Evolutionary conservation across 2,113 vertebrate species (phyloP).

Genomic region (Globicephala melas): DNA sequence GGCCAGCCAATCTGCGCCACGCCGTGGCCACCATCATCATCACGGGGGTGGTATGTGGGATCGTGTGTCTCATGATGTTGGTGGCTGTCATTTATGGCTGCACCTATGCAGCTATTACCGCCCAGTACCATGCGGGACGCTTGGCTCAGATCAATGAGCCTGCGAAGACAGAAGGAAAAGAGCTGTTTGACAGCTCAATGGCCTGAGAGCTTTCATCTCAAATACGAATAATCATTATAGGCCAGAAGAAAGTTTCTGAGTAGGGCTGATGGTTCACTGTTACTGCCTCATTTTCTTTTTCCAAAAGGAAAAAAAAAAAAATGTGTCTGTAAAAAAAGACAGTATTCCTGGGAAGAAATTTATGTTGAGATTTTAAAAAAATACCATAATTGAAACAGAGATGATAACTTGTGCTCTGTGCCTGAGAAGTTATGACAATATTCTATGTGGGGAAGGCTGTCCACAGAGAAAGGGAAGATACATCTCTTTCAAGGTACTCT

Average conservation of each 20-base stretch:
- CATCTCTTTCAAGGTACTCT: background rate
- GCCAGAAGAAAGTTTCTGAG: background rate
- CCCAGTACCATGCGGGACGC: slow-evolving; percentile 87
- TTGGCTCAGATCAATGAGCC: slow-evolving; percentile 66
- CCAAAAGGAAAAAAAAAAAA: background rate
- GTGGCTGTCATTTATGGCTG: slow-evolving; percentile 94
- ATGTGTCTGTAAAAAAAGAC: background rate
- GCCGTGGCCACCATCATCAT: slow-evolving; percentile 95
- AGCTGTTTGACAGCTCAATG: slow-evolving; percentile 82
- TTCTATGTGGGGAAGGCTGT: background rate
- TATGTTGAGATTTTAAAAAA: background rate
- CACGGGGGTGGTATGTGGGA: slow-evolving; percentile 93
- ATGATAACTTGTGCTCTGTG: slow-evolving; percentile 6
- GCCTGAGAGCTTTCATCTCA: slow-evolving; percentile 77
- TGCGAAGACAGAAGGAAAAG: slow-evolving; percentile 81
- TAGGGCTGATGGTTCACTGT: background rate
- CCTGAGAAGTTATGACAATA: background rate
- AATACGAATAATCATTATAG: background rate
- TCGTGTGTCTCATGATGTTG: slow-evolving; percentile 97
- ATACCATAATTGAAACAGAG: slow-evolving; percentile 19
- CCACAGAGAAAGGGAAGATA: background rate
- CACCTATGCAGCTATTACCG: slow-evolving; percentile 93
- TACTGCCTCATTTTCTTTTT: background rate
- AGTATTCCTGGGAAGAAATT: background rate
- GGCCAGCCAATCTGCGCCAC: slow-evolving; percentile 89